Percentiles rank a stretch among this genome's conserved stretches.
Evolutionary conservation across 2,888 invertebrate species (phyloP).

Genomic region (Perizoma flavofasciatum): DNA sequence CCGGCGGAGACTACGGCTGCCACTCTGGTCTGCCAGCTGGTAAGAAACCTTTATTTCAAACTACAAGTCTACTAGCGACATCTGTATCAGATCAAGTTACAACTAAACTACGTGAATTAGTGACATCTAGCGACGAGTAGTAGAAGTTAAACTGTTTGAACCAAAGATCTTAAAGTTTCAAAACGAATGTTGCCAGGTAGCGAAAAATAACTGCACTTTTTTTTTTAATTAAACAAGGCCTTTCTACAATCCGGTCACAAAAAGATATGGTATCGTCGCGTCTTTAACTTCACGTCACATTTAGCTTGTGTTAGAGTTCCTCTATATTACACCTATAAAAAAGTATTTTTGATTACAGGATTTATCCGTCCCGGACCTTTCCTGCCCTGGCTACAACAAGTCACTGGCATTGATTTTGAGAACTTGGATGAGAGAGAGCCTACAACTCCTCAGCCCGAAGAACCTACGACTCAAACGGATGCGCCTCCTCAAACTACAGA

Average conservation of each 20-base stretch:
- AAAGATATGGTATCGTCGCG: too few species aligned
- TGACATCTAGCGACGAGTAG: conserved; percentile 16
- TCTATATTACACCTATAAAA: too few species aligned
- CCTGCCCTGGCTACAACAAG: conserved; percentile 60
- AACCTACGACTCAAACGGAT: conserved; percentile 4
- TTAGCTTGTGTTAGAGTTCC: too few species aligned
- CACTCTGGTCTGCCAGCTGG: conserved; percentile 72
- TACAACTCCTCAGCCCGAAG: conserved; percentile 21
- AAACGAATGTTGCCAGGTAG: conserved; percentile 8
- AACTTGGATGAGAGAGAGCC: conserved; percentile 50
- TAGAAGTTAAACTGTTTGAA: conserved; percentile 1
- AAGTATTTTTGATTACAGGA: conserved; percentile 47
- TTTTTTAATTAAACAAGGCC: background rate
- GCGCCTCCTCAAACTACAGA: background rate
- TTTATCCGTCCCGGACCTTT: conserved; percentile 72
- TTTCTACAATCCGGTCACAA: too few species aligned
- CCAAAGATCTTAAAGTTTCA: background rate
- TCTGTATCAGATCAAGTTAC: background rate
- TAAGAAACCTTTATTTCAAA: conserved; percentile 36
- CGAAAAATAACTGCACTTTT: background rate
- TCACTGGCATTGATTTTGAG: conserved; percentile 69
- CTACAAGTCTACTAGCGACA: background rate
- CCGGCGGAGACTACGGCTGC: conserved; percentile 65
- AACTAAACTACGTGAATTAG: background rate
- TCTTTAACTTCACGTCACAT: too few species aligned